A percentile compares a stretch with the other conserved stretches of the same genome.
Conservation (phyloP, 2,113 vertebrate species). For the Sylvicapra grimmia region DNA sequence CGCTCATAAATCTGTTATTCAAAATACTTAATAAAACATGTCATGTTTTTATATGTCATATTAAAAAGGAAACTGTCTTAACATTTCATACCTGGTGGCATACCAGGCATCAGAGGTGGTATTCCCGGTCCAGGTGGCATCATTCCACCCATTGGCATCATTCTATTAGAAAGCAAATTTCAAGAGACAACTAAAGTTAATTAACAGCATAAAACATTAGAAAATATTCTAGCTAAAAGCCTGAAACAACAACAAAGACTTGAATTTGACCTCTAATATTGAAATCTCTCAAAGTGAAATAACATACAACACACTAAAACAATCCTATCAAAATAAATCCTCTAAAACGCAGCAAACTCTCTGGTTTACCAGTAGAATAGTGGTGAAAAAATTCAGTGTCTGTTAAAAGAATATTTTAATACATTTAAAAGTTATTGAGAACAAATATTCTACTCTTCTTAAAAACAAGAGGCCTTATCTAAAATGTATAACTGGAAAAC, state of each 20-base stretch:
- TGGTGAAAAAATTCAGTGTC: background rate
- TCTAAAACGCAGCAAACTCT: conserved; percentile 9
- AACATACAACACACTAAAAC: background rate
- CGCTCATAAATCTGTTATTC: background rate
- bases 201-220: background rate
- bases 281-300: conserved; percentile 33
- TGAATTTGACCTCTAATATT: conserved; percentile 25
- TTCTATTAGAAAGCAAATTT: conserved; percentile 78
- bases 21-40: background rate
- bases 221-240: conserved; percentile 49
- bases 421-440: background rate
- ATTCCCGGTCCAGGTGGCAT: conserved; percentile 90
- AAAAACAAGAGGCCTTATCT: background rate
- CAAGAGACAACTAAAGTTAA: conserved; percentile 24
- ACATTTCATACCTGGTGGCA: conserved; percentile 81
- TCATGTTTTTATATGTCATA: background rate
- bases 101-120: conserved; percentile 86
- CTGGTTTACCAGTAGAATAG: background rate
- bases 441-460: background rate
- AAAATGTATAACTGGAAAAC: background rate
- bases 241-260: conserved; percentile 30
- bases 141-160: conserved; percentile 93
- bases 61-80: background rate
- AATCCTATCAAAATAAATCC: conserved; percentile 14
- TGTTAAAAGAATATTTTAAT: background rate